Percentiles rank a stretch among this genome's conserved stretches.
Evolutionary conservation across 2,113 vertebrate species (phyloP).

Genomic region (Oryzias curvinotus): DNA sequence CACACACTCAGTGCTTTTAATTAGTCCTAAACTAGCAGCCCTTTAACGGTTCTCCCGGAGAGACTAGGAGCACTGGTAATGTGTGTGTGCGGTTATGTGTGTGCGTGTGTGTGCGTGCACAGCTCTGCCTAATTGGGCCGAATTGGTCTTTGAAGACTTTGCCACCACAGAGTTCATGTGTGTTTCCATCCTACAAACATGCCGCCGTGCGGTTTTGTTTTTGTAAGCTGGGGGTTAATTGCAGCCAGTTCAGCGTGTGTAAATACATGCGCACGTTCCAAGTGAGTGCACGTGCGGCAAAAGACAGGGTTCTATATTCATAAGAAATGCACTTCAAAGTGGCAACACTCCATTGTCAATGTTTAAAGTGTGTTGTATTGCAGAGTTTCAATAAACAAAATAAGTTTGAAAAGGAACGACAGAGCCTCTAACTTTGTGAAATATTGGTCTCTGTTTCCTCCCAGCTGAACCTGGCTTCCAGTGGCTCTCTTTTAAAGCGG

Average conservation of each 20-base stretch:
- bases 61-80: conserved; percentile 59
- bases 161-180: conserved; percentile 66
- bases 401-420: too few relatives aligned
- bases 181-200: conserved; percentile 65
- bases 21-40: conserved; percentile 79
- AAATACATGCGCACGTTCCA: conserved; percentile 33
- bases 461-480: conserved; percentile 90
- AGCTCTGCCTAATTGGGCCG: conserved; percentile 77
- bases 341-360: too few relatives aligned
- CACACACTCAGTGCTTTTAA: conserved; percentile 71
- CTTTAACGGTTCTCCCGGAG: conserved; percentile 67
- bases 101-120: conserved; percentile 29
- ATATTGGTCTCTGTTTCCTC: background rate
- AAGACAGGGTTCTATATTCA: conserved; percentile 15
- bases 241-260: conserved; percentile 56
- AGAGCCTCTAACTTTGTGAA: background rate
- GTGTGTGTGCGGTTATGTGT: conserved; percentile 32
- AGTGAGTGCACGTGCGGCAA: conserved; percentile 23
- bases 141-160: conserved; percentile 69
- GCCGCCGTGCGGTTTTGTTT: conserved; percentile 71
- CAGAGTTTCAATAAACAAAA: background rate
- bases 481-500: conserved; percentile 90
- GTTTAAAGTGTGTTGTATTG: background rate
- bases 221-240: conserved; percentile 72
- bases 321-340: too few relatives aligned